Percentiles rank a stretch among this genome's conserved stretches.
These are phyloP conservation scores for Diabrotica undecimpunctata DNA, from an alignment of 1,140 invertebrate species.

Conservation along the genomic window DNA sequence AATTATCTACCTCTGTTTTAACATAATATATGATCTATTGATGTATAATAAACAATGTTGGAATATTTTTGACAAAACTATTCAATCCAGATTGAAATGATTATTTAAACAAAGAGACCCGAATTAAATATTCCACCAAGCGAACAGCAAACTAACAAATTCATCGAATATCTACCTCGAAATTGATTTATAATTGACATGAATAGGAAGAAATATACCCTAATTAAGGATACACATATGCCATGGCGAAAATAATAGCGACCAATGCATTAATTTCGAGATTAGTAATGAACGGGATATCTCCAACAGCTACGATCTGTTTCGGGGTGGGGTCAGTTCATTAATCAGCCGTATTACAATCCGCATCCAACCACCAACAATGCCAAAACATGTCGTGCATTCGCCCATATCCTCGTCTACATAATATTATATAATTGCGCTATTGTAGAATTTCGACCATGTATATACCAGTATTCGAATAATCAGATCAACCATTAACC, in stretches of 20 bases:
- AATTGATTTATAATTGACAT: constrained; percentile 16
- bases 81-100: too few relatives aligned
- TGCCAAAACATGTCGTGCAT: constrained; percentile 15
- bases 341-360: constrained; percentile 20
- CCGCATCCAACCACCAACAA: constrained; percentile 9
- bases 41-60: too few relatives aligned
- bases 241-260: constrained; percentile 14
- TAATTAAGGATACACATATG: constrained; percentile 17
- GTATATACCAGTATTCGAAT: not conserved
- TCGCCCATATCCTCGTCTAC: not conserved
- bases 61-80: too few relatives aligned
- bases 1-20: too few relatives aligned
- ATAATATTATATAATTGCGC: not conserved
- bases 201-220: constrained; percentile 19
- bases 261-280: constrained; percentile 17
- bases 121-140: too few relatives aligned
- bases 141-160: too few relatives aligned
- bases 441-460: not conserved
- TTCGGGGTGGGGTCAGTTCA: constrained; percentile 7
- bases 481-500: not conserved
- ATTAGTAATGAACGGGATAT: constrained; percentile 16
- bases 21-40: too few relatives aligned
- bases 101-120: too few relatives aligned
- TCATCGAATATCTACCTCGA: not conserved
- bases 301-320: constrained; percentile 16